Evolutionary conservation across 2,888 invertebrate genomes (phyloP).

Genomic region (Epirrita christyi): DNA sequence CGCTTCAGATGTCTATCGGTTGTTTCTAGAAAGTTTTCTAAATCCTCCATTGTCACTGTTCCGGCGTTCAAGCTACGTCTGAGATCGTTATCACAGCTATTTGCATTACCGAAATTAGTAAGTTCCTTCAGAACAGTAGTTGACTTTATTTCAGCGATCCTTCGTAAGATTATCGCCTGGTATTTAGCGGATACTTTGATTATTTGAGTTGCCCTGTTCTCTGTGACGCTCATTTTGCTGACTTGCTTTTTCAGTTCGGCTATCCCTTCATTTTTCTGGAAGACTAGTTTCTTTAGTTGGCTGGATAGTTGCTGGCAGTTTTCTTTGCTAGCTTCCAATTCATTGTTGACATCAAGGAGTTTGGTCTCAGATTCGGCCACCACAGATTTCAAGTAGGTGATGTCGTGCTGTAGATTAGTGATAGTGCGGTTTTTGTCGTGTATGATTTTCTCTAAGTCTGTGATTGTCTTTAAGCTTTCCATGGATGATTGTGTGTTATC

Average conservation of each 20-base stretch:
- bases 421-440: conserved; percentile 74
- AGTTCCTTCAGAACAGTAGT: conserved; percentile 73
- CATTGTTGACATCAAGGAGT: conserved; percentile 68
- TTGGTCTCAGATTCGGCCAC: conserved; percentile 75
- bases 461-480: conserved; percentile 72
- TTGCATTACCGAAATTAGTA: conserved; percentile 69
- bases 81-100: conserved; percentile 62
- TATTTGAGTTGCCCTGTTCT: conserved; percentile 73
- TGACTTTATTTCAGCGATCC: conserved; percentile 75
- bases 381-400: conserved; percentile 66
- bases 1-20: conserved; percentile 71
- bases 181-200: conserved; percentile 78
- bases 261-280: conserved; percentile 76
- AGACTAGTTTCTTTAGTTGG: conserved; percentile 73
- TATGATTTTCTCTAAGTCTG: conserved; percentile 74
- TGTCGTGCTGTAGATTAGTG: conserved; percentile 69
- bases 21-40: conserved; percentile 77
- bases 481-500: conserved; percentile 68
- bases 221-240: conserved; percentile 68
- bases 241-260: conserved; percentile 73
- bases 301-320: conserved; percentile 68
- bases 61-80: conserved; percentile 65
- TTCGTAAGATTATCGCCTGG: conserved; percentile 74
- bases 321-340: conserved; percentile 67
- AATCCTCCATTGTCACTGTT: conserved; percentile 73